These are phyloP conservation scores for Aeoliscus strigatus DNA, from an alignment of 2,797 vertebrate genomes.

Conservation along the genomic window DNA sequence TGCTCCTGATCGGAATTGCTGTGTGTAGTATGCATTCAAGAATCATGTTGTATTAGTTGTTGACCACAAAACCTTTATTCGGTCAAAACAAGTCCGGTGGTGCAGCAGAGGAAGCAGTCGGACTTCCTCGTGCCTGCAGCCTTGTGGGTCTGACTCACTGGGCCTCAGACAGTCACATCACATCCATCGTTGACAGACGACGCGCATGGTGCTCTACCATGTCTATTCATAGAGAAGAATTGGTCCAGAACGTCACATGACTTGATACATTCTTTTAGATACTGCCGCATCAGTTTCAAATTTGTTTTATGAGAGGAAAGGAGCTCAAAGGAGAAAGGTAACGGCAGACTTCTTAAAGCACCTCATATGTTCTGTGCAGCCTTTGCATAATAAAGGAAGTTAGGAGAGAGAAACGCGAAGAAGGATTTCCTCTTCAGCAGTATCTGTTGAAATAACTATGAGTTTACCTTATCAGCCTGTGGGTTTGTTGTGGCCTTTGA, in stretches of 20 bases:
- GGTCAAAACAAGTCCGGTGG: slow-evolving; percentile 52
- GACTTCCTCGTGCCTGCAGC: slow-evolving; percentile 61
- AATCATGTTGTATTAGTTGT: neutral
- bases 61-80: slow-evolving; percentile 23
- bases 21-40: neutral
- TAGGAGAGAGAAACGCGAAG: slow-evolving; percentile 7
- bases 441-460: slow-evolving; percentile 19
- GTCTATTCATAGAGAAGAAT: slow-evolving; percentile 58
- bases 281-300: too few relatives aligned
- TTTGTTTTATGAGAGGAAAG: too few relatives aligned
- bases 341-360: neutral
- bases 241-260: neutral
- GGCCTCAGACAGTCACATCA: slow-evolving; percentile 36
- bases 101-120: slow-evolving; percentile 56
- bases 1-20: too few relatives aligned
- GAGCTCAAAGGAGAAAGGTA: neutral
- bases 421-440: slow-evolving; percentile 36
- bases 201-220: slow-evolving; percentile 3
- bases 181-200: slow-evolving; percentile 35
- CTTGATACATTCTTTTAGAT: too few relatives aligned
- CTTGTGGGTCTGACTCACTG: slow-evolving; percentile 67
- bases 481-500: too few relatives aligned
- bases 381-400: slow-evolving; percentile 30
- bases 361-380: slow-evolving; percentile 8
- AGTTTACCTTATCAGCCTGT: too few relatives aligned